Evolutionary conservation across 2,888 invertebrate genomes (phyloP).

Genomic region (Microctonus hyperodae): DNA sequence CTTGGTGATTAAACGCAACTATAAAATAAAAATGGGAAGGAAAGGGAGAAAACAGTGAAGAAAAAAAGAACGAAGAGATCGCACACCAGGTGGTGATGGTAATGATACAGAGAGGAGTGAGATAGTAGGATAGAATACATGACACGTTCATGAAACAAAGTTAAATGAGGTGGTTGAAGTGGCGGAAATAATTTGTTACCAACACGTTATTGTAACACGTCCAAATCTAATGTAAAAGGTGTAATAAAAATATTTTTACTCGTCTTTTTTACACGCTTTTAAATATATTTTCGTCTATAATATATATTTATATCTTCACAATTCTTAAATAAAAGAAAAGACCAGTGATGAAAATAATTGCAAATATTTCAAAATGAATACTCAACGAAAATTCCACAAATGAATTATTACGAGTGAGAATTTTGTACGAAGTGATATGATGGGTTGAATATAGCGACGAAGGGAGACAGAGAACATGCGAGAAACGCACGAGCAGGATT

Average conservation of each 20-base stretch:
- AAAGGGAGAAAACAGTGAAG: slow-evolving; percentile 17
- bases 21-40: slow-evolving; percentile 51
- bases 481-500: slow-evolving; percentile 33
- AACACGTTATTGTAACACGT: slow-evolving; percentile 11
- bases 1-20: slow-evolving; percentile 58
- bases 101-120: slow-evolving; percentile 11
- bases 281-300: neutral
- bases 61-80: slow-evolving; percentile 8
- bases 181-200: slow-evolving; percentile 35
- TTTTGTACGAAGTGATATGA: slow-evolving; percentile 20
- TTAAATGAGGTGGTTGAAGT: slow-evolving; percentile 56
- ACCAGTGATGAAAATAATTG: neutral
- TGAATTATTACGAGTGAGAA: slow-evolving; percentile 37
- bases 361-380: slow-evolving; percentile 19
- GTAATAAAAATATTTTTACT: slow-evolving; percentile 11
- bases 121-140: slow-evolving; percentile 11
- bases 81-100: slow-evolving; percentile 15
- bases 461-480: slow-evolving; percentile 15
- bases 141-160: slow-evolving; percentile 55
- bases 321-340: neutral
- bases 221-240: neutral
- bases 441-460: slow-evolving; percentile 11
- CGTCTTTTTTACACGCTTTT: neutral
- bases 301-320: neutral
- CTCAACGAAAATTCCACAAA: slow-evolving; percentile 31